Percentiles rank a stretch among this genome's conserved stretches.
phyloP scores from a whole-genome alignment of 2,113 vertebrate genomes.

The Crotalus helleri region DNA sequence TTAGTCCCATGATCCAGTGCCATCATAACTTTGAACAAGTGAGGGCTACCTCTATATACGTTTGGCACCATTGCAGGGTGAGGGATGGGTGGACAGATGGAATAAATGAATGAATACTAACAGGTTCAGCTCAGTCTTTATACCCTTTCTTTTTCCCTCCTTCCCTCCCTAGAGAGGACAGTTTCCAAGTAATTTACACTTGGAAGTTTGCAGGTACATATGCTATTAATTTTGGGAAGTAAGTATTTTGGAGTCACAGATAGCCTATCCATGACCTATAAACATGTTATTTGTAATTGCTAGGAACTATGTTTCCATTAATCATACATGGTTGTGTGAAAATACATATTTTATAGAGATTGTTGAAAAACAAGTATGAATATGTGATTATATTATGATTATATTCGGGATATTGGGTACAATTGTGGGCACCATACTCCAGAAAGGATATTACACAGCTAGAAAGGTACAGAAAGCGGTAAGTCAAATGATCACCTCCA shows the following conservation, averaged over 20 bases:
- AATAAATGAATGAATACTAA: not conserved
- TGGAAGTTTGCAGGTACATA: not conserved
- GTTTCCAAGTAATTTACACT: not conserved
- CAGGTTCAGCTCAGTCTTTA: not conserved
- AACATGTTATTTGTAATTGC: not conserved
- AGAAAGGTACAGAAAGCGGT: not conserved
- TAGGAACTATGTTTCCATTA: not conserved
- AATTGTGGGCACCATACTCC: not conserved
- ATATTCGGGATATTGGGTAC: not conserved
- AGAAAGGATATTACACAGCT: not conserved
- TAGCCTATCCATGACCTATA: not conserved
- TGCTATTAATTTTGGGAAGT: not conserved
- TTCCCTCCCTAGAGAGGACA: not conserved
- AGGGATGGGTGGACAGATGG: not conserved
- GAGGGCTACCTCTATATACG: not conserved
- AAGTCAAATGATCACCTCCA: not conserved
- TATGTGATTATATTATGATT: not conserved
- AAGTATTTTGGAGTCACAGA: not conserved
- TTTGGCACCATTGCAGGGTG: not conserved
- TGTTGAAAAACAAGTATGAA: not conserved
- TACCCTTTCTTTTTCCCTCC: not conserved
- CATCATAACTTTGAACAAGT: not conserved
- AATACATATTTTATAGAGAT: not conserved
- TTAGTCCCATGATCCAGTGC: not conserved
- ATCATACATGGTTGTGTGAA: not conserved